A percentile compares a stretch with the other conserved stretches of the same genome.
phyloP scores from a whole-genome alignment of 2,888 invertebrate genomes.

The Leucoma salicis region DNA sequence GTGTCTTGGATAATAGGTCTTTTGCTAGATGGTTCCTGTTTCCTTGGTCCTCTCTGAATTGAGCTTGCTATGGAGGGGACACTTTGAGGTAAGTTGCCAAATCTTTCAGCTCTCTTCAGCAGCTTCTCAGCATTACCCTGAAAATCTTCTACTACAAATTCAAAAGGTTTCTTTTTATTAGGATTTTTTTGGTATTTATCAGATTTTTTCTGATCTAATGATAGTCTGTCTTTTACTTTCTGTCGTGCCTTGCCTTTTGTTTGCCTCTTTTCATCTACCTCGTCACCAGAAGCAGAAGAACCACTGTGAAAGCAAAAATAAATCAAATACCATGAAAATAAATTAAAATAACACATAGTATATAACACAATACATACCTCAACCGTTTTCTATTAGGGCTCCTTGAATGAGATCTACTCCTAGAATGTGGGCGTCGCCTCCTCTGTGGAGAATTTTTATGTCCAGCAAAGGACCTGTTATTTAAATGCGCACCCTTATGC shows the following conservation, averaged over 20 bases:
- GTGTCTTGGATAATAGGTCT: slow-evolving; percentile 80
- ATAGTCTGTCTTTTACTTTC: slow-evolving; percentile 83
- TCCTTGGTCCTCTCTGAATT: slow-evolving; percentile 56
- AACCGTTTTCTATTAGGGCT: slow-evolving; percentile 77
- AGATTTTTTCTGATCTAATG: slow-evolving; percentile 67
- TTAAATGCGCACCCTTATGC: slow-evolving; percentile 44
- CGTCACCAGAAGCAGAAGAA: slow-evolving; percentile 79
- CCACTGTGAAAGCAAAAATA: slow-evolving; percentile 61
- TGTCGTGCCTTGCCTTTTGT: slow-evolving; percentile 65
- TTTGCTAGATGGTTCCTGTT: slow-evolving; percentile 51
- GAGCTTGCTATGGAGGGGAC: slow-evolving; percentile 78
- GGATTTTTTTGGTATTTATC: slow-evolving; percentile 74
- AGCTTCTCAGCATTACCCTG: slow-evolving; percentile 90
- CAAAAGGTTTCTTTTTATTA: slow-evolving; percentile 83
- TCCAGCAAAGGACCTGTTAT: slow-evolving; percentile 43
- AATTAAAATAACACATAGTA: neutral
- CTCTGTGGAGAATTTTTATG: slow-evolving; percentile 63
- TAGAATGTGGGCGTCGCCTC: slow-evolving; percentile 58
- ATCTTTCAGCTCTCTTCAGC: slow-evolving; percentile 94
- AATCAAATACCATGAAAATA: slow-evolving; percentile 2
- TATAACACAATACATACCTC: slow-evolving; percentile 51
- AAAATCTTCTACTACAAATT: slow-evolving; percentile 85
- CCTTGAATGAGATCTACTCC: slow-evolving; percentile 66
- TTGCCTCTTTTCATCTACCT: slow-evolving; percentile 75
- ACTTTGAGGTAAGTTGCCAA: slow-evolving; percentile 76